Evolutionary conservation across 2,888 invertebrate genomes (phyloP), one percentile per base, ranked within the genome.

Genomic region (Plebejus argus): DNA sequence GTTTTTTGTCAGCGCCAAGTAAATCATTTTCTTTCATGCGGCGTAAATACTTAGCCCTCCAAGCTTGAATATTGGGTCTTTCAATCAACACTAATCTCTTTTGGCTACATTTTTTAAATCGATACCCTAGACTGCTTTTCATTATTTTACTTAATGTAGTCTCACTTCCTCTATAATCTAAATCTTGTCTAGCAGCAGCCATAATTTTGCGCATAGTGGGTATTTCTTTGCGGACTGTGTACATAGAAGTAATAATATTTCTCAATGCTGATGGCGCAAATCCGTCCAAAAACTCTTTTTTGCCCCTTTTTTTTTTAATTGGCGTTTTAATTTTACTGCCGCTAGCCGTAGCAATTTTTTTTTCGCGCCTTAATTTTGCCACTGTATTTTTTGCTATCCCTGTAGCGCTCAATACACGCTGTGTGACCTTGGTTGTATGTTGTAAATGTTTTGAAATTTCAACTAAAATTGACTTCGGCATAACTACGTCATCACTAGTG

Each of bases 171-270:
- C 76, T 78, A 74, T 80, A 82, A 79, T 81, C 78, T 70, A 79
- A 76, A 58, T 81, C 80, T 76, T 18, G 23, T 81, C 80, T 81
- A 78, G 80, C 80, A 78, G 80, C 82, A 15, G 82, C 82, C 79
- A 81, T 28, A 53, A 81, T 82, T 78, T 83, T 83, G 66, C 79
- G 78, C 78, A 83, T 78, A 70, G 82, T 82, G 23, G 80, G 81
- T 18, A 81, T 78, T 80, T 81, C 79, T 79, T 81, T 81, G 53
- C 79, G 77, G 35, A 80, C 82, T 6, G 80, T 81, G 70, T 82
- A 82, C 74, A 83, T 80, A n/a, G 76, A 78, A 76, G 78, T 75
- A 77, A 83, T 81, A 8, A 83, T 82, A 81, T 83, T 81, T 78
- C 76, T 78, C 72, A 80, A 75, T 61, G 81, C 81, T 75, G 79